Evolutionary conservation across 2,888 invertebrate genomes (phyloP).

Genomic region (Melanchra persicariae): DNA sequence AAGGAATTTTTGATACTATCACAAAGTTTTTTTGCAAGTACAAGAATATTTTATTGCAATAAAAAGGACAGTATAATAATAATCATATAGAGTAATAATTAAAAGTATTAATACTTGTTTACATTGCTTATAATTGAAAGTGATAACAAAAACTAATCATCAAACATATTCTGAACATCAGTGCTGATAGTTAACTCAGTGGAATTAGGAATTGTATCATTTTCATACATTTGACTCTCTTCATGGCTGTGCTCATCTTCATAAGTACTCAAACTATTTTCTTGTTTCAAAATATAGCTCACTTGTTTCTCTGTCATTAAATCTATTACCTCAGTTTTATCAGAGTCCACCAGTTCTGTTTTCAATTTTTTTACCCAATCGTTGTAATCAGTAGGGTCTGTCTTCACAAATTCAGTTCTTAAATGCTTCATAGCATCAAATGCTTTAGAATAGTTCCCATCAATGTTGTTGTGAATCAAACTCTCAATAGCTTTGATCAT

Average conservation of each 20-base stretch:
- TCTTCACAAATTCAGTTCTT: slow-evolving; percentile 80
- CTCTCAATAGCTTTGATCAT: slow-evolving; percentile 84
- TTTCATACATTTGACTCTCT: slow-evolving; percentile 85
- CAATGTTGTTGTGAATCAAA: slow-evolving; percentile 81
- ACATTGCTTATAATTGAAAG: not conserved
- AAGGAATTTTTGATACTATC: slow-evolving; percentile 2
- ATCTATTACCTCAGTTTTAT: slow-evolving; percentile 75
- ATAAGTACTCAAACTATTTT: slow-evolving; percentile 80
- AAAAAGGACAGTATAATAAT: slow-evolving; percentile 4
- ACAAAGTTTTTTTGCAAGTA: slow-evolving; percentile 23
- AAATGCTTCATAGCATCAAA: slow-evolving; percentile 80
- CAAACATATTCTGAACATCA: slow-evolving; percentile 86
- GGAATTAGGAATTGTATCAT: slow-evolving; percentile 83
- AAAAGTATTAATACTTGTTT: slow-evolving; percentile 5
- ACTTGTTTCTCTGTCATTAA: slow-evolving; percentile 78
- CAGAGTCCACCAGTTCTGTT: slow-evolving; percentile 73
- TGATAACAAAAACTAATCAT: slow-evolving; percentile 69
- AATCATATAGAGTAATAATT: not conserved
- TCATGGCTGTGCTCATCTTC: slow-evolving; percentile 77
- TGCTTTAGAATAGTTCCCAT: slow-evolving; percentile 82
- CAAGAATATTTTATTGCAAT: slow-evolving; percentile 32
- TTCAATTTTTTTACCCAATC: slow-evolving; percentile 84
- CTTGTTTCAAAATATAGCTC: slow-evolving; percentile 81
- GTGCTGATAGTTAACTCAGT: slow-evolving; percentile 80
- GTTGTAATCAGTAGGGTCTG: slow-evolving; percentile 82